Evolutionary conservation across 2,113 vertebrate genomes (phyloP).

Genomic region (Pteropus alecto): DNA sequence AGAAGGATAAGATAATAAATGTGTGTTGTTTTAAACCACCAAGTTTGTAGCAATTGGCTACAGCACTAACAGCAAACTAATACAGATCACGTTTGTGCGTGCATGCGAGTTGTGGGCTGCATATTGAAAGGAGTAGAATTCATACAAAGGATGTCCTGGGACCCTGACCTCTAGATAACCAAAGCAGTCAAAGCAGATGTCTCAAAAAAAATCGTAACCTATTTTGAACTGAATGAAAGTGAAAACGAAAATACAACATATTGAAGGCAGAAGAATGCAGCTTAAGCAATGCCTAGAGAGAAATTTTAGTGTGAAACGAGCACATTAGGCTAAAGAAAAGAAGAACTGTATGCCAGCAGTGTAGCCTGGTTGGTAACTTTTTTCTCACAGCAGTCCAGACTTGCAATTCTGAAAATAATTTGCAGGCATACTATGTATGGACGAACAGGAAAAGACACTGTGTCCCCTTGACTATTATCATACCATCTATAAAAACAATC

Average conservation of each 20-base stretch:
- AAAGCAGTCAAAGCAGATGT: not conserved
- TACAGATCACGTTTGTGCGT: not conserved
- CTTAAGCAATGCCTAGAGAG: not conserved
- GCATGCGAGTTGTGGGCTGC: not conserved
- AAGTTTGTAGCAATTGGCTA: not conserved
- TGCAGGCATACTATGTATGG: not conserved
- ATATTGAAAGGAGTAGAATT: not conserved
- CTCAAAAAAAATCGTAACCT: not conserved
- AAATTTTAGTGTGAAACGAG: not conserved
- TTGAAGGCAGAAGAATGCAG: not conserved
- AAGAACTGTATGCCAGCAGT: not conserved
- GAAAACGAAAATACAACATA: not conserved
- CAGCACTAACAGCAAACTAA: not conserved
- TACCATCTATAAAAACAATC: not conserved
- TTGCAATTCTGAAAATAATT: not conserved
- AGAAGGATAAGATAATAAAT: not conserved
- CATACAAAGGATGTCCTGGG: not conserved
- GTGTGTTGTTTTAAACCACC: not conserved
- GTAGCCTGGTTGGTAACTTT: not conserved
- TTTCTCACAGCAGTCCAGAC: not conserved
- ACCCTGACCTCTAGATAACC: not conserved
- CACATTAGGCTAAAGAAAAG: not conserved
- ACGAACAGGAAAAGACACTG: not conserved
- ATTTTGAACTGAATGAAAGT: slow-evolving; percentile 1
- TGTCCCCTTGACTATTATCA: not conserved